Base-by-base conservation (phyloP, 2,888 invertebrate species). In the Xanthorhoe spadicearia region DNA sequence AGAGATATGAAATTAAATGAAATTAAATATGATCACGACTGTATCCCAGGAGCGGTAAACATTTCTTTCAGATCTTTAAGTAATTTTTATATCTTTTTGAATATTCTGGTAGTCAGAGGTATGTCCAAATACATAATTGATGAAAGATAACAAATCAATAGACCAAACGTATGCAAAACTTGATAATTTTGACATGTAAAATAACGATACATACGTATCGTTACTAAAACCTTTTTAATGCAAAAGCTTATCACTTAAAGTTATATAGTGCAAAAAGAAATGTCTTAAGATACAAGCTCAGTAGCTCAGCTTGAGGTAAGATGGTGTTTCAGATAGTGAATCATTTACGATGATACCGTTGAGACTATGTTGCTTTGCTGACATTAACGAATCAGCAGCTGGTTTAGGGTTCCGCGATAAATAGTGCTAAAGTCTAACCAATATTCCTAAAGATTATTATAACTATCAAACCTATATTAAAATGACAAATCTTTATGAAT, bases 261-360 rank as follows among this genome's bases (percentile, higher is more conserved):
- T 43, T 43, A 43, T 43, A 43, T 13, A 43, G 38, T 43, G 38
- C 38, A 43, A 43, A 32, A 7, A 43, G 38, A 43, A 43, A 43
- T 10, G 13, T 1, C 56, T 51, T 28, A 49, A 61, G 32, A 48
- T 55, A 23, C 10, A 61, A 38, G 15, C 15, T 55, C 35, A 56
- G 51, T 18, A 60, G 60, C 55, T 48, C 52, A 32, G 46, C 35
- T n/a, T 9, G 19, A 48, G 10, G 38, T 13, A 38, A 57, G 65
- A 66, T 66, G 15, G 52, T 43, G 61, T 66, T 61, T 18, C 32
- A 57, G 66, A 61, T 66, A 53, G 50, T 53, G 49, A 19, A 18
- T 66, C 61, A 66, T 46, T 57, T 61, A 23, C 48, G 49, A 61
- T 18, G 61, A 66, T 52, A 57, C 17, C 52, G 35, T 51, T 53